Percentiles rank a stretch among this genome's conserved stretches.
Evolutionary conservation across 1,140 invertebrate species (phyloP).

Genomic region (Pachypeltis micranthus): DNA sequence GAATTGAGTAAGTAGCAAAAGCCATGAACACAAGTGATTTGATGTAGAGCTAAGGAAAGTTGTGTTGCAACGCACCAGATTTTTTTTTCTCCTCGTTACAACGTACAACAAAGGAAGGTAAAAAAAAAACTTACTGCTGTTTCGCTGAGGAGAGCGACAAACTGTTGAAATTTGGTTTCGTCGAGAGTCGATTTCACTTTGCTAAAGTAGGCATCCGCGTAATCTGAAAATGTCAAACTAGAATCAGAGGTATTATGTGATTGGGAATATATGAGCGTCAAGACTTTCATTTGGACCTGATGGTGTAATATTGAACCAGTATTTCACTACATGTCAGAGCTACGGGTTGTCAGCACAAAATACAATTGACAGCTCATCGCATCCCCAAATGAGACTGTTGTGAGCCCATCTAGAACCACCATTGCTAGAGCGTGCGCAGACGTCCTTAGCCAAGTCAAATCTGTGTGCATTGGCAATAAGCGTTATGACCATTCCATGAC

Average conservation of each 20-base stretch:
- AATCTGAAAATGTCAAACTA: constrained; percentile 11
- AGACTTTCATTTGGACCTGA: no score
- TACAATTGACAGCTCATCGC: not conserved
- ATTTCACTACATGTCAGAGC: not conserved
- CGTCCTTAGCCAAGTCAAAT: no score
- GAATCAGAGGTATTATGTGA: not conserved
- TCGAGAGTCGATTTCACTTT: constrained; percentile 12
- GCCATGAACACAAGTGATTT: not conserved
- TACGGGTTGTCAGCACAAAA: not conserved
- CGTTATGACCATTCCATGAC: no score
- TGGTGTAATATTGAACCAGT: not conserved
- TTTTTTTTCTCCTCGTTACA: not conserved
- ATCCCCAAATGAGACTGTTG: not conserved
- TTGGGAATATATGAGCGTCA: not conserved
- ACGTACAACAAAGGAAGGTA: not conserved
- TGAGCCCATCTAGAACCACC: no score
- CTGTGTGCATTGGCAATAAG: no score
- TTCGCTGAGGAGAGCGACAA: constrained; percentile 6
- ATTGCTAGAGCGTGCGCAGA: no score
- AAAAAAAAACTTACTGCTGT: not conserved
- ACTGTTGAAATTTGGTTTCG: constrained; percentile 9
- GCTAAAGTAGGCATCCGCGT: constrained; percentile 10
- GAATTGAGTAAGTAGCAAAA: not conserved
- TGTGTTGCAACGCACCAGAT: not conserved
- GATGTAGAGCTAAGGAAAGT: not conserved